Base-by-base conservation (phyloP, 1,140 invertebrate genomes). In the Drosophila ercepeae region DNA sequence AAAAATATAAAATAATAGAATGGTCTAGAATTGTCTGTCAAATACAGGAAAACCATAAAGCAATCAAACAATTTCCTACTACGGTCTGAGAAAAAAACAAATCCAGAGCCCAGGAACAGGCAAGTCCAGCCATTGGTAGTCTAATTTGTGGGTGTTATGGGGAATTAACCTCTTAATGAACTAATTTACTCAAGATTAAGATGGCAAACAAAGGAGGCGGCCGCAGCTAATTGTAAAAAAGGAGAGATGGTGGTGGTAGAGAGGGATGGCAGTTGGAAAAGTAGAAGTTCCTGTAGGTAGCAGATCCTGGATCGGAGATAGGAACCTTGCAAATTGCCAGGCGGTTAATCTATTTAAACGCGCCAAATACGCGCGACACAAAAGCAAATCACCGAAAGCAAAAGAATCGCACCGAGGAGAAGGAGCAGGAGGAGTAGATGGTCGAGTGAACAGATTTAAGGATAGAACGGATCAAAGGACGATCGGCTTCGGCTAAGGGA, bases 121-220 rank as follows among this genome's bases (percentile, higher is more conserved):
- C 29, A 9, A 11, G 29, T 45, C 27, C 46, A 16, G 36, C 36
- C 65, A 59, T 25, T 53, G 25, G n/a, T 13, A 44, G 60, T 25
- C 61, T 81, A 90, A 90, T 90, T 90, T 89, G 88, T 83, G 88
- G 89, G 88, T 90, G 88, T 90, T 90, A 77, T 76, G 76, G 81
- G 84, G 88, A 90, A 90, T 90, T 90, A 90, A 90, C 88, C 88
- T 90, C 89, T 90, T 90, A 90, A 90, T 90, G 88, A 90, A 90
- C 88, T 90, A 90, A 90, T 90, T 90, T 90, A 90, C 88, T 90
- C 70, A 84, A 78, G 82, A 90, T 90, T 90, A 90, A 83, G 78
- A 78, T 69, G 57, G 70, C 83, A 88, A 75, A 88, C 82, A 88
- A 88, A 89, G 71, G 73, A 89, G 82, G 73, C 83, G 74, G 61